phyloP scores from a whole-genome alignment of 2,113 vertebrate species.

The Aptenodytes forsteri region DNA sequence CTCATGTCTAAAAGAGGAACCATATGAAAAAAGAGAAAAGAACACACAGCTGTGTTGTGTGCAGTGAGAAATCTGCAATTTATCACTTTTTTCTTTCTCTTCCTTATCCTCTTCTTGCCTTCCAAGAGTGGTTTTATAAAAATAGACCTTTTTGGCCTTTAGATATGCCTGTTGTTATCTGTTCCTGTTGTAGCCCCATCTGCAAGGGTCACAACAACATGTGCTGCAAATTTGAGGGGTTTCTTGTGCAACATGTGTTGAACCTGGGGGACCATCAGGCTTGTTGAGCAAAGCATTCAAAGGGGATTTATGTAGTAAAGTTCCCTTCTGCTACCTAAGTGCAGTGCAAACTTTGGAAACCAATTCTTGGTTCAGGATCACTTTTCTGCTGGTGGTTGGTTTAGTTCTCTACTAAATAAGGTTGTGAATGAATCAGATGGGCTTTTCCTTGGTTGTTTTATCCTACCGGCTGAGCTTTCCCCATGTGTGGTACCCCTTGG shows the following conservation, averaged over 20 bases:
- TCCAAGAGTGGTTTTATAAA: not conserved
- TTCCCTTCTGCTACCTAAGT: not conserved
- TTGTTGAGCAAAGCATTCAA: not conserved
- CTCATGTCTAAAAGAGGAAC: not conserved
- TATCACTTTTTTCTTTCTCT: not conserved
- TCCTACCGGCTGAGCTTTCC: not conserved
- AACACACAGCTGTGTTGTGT: not conserved
- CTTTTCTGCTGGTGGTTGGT: not conserved
- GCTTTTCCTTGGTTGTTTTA: not conserved
- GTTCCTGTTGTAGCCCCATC: not conserved
- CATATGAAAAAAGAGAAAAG: not conserved
- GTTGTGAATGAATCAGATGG: not conserved
- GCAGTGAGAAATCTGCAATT: not conserved
- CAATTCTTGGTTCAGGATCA: not conserved
- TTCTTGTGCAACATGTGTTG: not conserved
- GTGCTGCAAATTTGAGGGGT: not conserved
- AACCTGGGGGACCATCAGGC: not conserved
- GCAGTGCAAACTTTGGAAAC: not conserved
- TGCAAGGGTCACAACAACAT: not conserved
- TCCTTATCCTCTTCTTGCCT: not conserved
- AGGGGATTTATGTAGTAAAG: not conserved
- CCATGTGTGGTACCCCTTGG: not conserved
- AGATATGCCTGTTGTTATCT: not conserved
- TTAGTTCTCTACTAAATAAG: not conserved
- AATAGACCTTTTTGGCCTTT: not conserved